Base-by-base conservation (phyloP, 2,888 invertebrate species). In the Creontiades dilutus region DNA sequence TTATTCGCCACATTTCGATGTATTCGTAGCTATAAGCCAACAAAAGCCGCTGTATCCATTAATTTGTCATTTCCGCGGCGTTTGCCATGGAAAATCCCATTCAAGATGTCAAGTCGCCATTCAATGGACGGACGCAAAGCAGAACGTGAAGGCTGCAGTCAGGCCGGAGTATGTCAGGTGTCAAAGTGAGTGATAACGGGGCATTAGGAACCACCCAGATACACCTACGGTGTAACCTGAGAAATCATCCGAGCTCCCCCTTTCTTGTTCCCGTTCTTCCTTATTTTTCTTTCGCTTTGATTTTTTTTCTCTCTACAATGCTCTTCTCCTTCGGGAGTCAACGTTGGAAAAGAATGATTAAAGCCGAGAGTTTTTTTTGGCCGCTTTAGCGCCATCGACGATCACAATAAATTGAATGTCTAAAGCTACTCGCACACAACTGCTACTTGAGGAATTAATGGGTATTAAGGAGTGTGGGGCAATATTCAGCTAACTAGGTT, bases 121-220 rank as follows among this genome's bases (percentile, higher is more conserved):
- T 57, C 57, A 57, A 57, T 7, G 7, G 57, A n/a, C 16, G 57
- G n/a, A 57, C 0, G 57, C 57, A 52, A 52, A 27, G 23, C 19
- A 68, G 68, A 23, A 68, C 9, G 68, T 68, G 68, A 68, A 68
- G 68, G 68, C 23, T 68, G 3, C n/a, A 23, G 68, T 23, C 68
- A 68, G 23, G 68, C 0, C 68, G 19, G 68, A 23, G 68, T 68
- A 27, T 68, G 19, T 68, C 68, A 68, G 27, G 82, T 82, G 82
- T 82, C 82, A 82, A 16, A 82, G 52, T 82, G 82, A 82, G 52
- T 82, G 82, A 82, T 82, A 82, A 82, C 82, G 55, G 82, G 52
- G 52, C 82, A 82, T 82, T 82, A 82, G 82, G 82, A 82, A 52
- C 82, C 46, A 12, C 52, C 37, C 27, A 52, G 82, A 82, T 82